phyloP scores from a whole-genome alignment of 2,888 invertebrate genomes.

The Drosophila picticornis region DNA sequence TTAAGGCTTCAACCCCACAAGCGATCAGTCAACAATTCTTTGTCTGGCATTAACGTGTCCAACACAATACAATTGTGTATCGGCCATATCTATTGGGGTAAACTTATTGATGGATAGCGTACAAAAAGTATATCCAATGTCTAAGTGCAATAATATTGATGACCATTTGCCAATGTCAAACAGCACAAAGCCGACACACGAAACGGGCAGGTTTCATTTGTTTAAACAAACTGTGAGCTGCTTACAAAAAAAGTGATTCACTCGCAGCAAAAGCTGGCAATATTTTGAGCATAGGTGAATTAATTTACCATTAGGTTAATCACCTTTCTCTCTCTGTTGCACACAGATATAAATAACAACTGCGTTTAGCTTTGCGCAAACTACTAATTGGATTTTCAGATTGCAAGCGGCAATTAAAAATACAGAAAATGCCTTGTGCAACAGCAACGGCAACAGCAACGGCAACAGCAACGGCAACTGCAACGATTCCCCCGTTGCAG shows the following conservation, averaged over 20 bases:
- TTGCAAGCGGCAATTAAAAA: constrained; percentile 52
- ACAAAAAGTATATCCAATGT: constrained; percentile 15
- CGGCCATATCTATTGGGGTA: constrained; percentile 16
- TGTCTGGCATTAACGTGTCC: constrained; percentile 38
- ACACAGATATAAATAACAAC: constrained; percentile 10
- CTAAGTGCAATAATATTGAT: constrained; percentile 50
- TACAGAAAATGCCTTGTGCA: constrained; percentile 15
- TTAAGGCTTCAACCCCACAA: neutral
- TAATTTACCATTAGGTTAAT: neutral
- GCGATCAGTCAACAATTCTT: constrained; percentile 47
- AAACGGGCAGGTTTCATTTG: neutral
- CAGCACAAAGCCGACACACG: constrained; percentile 3
- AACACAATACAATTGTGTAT: constrained; percentile 18
- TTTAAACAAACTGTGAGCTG: neutral
- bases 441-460: constrained; percentile 7
- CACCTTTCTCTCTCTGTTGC: constrained; percentile 16
- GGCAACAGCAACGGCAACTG: constrained; percentile 2
- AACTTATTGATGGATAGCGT: constrained; percentile 48
- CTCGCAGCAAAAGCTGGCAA: neutral
- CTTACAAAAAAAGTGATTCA: constrained; percentile 6
- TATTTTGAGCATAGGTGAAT: neutral
- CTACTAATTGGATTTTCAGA: constrained; percentile 69
- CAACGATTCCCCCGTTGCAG: constrained; percentile 41
- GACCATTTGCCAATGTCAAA: constrained; percentile 25
- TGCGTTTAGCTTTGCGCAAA: constrained; percentile 18